Base-by-base conservation (phyloP, 2,113 vertebrate species). In the Tragelaphus imberbis region DNA sequence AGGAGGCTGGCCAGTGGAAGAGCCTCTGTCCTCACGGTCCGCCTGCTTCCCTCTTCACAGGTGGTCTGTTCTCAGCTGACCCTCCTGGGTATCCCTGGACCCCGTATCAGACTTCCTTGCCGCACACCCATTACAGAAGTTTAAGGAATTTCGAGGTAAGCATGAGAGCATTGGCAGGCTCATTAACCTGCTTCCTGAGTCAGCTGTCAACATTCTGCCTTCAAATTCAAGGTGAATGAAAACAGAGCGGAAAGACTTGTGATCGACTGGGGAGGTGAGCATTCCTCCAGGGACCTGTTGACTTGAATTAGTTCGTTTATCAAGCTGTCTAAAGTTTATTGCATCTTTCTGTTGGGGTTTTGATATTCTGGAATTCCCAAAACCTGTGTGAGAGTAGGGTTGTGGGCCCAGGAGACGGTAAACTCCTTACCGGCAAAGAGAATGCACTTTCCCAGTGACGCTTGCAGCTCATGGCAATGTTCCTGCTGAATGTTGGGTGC, bases 201-300 rank as follows among this genome's bases (percentile, higher is more conserved):
- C 51, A 81, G 33, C 44, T 53, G 15, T 61, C 81, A 59, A 51
- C 27, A 30, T 16, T 59, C 59, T 21, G 30, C 28, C 56, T 80
- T 40, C 30, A 3, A 71, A 58, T 15, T 95, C n/a, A 58, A 84
- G 77, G 36, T 84, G 63, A 53, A 88, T 80, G 65, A 53, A 92
- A 68, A 59, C 16, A 68, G 33, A 1, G 53, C 10, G 3, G 86
- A 27, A 11, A 47, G 44, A 87, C 15, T 16, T 47, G 17, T 2
- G 7, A 14, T 16, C 8, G 7, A 2, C 1, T 6, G 3, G 56
- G 58, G 21, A 47, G 5, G 7, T 2, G 7, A 15, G 12, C 4
- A 0, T 3, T 19, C 40, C 15, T 4, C 7, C 5, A 1, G 14
- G 25, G 11, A 1, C 25, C 0, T 0, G n/a, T 3, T 27, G 40